A percentile compares a stretch with the other conserved stretches of the same genome.
phyloP scores from a whole-genome alignment of 1,140 invertebrate species.

The Drosophila murphyi region DNA sequence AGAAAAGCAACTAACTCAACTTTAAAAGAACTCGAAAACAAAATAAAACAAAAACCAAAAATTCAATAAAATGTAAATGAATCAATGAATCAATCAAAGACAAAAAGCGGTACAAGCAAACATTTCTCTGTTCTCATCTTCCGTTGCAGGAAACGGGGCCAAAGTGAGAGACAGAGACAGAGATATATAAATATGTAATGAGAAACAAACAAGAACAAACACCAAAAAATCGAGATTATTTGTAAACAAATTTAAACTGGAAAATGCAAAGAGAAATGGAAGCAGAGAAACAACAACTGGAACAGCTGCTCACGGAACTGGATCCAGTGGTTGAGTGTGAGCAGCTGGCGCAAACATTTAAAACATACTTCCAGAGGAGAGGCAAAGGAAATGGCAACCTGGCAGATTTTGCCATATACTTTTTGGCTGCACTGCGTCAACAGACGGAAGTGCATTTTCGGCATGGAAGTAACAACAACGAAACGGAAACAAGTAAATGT shows the following conservation, averaged over 20 bases:
- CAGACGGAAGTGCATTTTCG: constrained; percentile 67
- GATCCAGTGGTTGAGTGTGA: constrained; percentile 29
- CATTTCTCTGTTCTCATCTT: constrained; percentile 79
- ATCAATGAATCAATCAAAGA: constrained; percentile 44
- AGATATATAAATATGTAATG: constrained; percentile 25
- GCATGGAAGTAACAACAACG: constrained; percentile 12
- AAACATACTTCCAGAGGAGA: constrained; percentile 32
- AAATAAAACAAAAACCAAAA: constrained; percentile 24
- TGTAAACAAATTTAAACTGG: constrained; percentile 12
- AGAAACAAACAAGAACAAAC: constrained; percentile 44
- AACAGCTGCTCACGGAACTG: constrained; percentile 48
- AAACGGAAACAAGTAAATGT: constrained; percentile 55
- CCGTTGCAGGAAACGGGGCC: constrained; percentile 69
- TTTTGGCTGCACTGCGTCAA: constrained; percentile 67
- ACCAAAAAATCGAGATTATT: constrained; percentile 11
- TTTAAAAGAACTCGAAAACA: constrained; percentile 14
- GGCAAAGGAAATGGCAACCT: constrained; percentile 39
- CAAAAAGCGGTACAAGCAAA: constrained; percentile 72
- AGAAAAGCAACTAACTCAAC: constrained; percentile 26
- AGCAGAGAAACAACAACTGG: constrained; percentile 50
- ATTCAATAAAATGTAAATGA: constrained; percentile 24
- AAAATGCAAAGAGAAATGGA: constrained; percentile 17
- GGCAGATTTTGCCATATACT: constrained; percentile 79
- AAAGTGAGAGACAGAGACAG: constrained; percentile 19
- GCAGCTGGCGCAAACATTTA: constrained; percentile 48